Base-by-base conservation (phyloP, 2,888 invertebrate genomes). In the Erynnis tages region DNA sequence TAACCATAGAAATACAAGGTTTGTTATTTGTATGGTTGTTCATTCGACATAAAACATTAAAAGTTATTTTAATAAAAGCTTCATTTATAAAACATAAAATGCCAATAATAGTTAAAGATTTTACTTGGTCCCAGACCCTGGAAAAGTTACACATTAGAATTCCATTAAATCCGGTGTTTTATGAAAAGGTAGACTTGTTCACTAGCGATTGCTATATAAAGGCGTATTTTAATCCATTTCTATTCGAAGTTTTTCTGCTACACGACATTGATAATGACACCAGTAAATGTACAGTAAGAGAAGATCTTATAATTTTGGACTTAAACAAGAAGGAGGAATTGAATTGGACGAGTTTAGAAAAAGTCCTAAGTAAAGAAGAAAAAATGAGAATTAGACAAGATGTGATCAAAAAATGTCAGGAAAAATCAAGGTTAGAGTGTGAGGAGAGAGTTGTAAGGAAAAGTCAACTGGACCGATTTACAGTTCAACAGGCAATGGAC, bases 41-140 rank as follows among this genome's bases (percentile, higher is more conserved):
- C n/a, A n/a, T n/a, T n/a, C n/a, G n/a, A n/a, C n/a, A n/a, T n/a
- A n/a, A n/a, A n/a, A n/a, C n/a, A n/a, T n/a, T n/a, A n/a, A n/a
- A n/a, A n/a, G n/a, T n/a, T n/a, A n/a, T n/a, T n/a, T n/a, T n/a
- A n/a, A n/a, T n/a, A n/a, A n/a, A n/a, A n/a, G n/a, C n/a, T n/a
- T n/a, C n/a, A n/a, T n/a, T n/a, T n/a, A 14, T 7, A 30, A 5
- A 11, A 30, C 30, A 11, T n/a, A 35, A 11, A 56, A 94, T 95
- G 94, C 93, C 94, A n/a, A 91, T 95, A 60, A 62, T 94, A 60
- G 89, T 96, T 1, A 94, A 93, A 82, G 93, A 95, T 82, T 94
- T 90, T 67, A 91, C 90, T 27, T 96, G 96, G 96, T 92, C 91
- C 29, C 95, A 96, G 86, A 93, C 93, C 1, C 80, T 87, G 8